Percentiles rank a stretch among this genome's conserved stretches.
phyloP scores from a whole-genome alignment of 2,113 vertebrate genomes.

The Thalassarche chlororhynchos region DNA sequence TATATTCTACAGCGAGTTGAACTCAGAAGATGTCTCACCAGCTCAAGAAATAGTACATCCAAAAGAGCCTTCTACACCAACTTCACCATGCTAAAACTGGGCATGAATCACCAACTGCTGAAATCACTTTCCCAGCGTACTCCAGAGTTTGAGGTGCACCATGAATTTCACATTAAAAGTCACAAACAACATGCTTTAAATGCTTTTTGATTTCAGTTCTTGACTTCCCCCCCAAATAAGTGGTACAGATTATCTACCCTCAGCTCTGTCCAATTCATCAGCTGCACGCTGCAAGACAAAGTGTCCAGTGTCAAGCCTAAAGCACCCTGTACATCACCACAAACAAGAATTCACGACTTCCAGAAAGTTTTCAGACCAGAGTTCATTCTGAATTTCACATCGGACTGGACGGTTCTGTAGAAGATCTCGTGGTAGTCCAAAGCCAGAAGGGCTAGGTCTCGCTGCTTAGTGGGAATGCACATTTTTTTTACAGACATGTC shows the following conservation, averaged over 20 bases:
- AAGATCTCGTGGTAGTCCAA: fast-evolving
- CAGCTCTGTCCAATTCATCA: neutral
- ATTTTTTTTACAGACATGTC: neutral
- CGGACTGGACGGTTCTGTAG: neutral
- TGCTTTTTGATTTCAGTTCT: neutral
- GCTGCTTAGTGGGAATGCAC: neutral
- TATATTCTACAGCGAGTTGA: neutral
- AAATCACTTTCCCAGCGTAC: neutral
- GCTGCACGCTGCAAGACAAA: neutral
- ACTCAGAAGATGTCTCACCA: neutral
- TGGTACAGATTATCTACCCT: neutral
- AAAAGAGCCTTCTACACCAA: neutral
- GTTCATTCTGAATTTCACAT: neutral
- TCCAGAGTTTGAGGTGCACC: neutral
- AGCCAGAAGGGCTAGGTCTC: neutral
- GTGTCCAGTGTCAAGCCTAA: fast-evolving
- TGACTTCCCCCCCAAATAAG: neutral
- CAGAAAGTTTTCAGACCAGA: neutral
- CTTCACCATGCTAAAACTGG: fast-evolving
- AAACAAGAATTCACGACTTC: neutral
- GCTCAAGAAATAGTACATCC: neutral
- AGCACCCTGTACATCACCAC: neutral
- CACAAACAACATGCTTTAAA: neutral
- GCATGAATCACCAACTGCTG: neutral
- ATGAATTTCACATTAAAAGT: neutral